Base-by-base conservation (phyloP, 2,797 vertebrate species). In the Danio kyathit region DNA sequence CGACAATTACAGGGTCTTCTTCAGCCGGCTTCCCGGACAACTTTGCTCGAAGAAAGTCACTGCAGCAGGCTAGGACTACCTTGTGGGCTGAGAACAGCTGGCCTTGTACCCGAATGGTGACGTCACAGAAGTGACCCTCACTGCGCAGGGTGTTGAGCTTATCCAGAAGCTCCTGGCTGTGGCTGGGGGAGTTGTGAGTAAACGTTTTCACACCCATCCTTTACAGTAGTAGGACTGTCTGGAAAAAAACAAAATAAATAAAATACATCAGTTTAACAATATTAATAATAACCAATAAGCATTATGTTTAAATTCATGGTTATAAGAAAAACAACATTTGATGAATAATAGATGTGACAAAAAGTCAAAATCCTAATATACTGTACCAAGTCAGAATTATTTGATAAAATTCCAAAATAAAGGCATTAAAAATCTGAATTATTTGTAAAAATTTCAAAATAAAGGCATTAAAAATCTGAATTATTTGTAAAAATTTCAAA, bases 21-120 rank as follows among this genome's bases (percentile, higher is more conserved):
- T 79, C 96, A 92, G 82, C 94, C 0, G 95, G 93, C 74, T 97
- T 96, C 60, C 96, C 96, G 6, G 98, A 94, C 6, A 99, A 95
- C 81, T 98, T 98, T 61, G 97, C 95, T 71, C 97, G 96, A 90
- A 99, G 98, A 89, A 99, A 99, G 84, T 99, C 98, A 1, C 97
- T 99, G 92, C 97, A 99, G 88, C 97, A 98, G 16, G 98, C 98
- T 89, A 99, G 90, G n/a, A 99, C 98, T 88, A 99, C 98, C 89
- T 99, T 99, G 90, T 99, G 98, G 3, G 98, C 98, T 84, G 97
- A 90, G 90, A 99, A 99, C 88, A 98, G 95, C 91, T 98, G 98
- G 93, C 99, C 98, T 90, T 99, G 98, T 21, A 99, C 98, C 88
- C 98, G 96, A 85, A 99, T 97, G 88, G 97, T 99, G 90, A 99